phyloP scores from a whole-genome alignment of 2,797 vertebrate genomes.

The Chloroceryle amazona region DNA sequence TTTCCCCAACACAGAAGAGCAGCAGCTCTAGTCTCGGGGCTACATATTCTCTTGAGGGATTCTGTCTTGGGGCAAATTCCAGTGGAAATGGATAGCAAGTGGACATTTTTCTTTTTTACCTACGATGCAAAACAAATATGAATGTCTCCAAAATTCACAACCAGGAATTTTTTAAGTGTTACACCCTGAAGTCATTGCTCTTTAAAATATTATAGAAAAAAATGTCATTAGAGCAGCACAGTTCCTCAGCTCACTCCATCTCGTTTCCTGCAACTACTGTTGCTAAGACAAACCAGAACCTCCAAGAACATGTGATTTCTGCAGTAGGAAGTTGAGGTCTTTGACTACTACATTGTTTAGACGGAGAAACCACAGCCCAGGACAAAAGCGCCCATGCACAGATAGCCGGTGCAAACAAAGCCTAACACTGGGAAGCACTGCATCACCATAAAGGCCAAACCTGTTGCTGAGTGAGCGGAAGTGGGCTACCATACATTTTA shows the following conservation, averaged over 20 bases:
- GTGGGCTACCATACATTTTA: background rate
- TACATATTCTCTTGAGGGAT: background rate
- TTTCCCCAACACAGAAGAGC: background rate
- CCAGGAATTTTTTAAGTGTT: background rate
- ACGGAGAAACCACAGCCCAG: conserved; percentile 24
- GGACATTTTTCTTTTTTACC: background rate
- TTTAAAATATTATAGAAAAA: background rate
- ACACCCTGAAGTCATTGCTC: background rate
- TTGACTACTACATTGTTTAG: background rate
- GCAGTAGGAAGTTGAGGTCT: conserved; percentile 50
- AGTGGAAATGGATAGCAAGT: background rate
- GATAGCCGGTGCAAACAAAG: background rate
- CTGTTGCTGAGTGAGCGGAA: background rate
- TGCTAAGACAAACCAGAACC: background rate
- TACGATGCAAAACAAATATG: background rate
- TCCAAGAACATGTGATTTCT: background rate
- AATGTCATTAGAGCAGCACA: background rate
- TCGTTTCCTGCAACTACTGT: background rate
- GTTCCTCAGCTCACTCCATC: background rate
- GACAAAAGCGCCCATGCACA: background rate
- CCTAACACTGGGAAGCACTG: background rate
- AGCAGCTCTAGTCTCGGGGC: background rate
- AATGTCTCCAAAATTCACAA: background rate
- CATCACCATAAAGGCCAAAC: background rate
- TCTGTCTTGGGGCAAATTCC: background rate